A percentile compares a stretch with the other conserved stretches of the same genome.
Evolutionary conservation across 2,888 invertebrate species (phyloP).

Genomic region (Eupeodes latifasciatus): DNA sequence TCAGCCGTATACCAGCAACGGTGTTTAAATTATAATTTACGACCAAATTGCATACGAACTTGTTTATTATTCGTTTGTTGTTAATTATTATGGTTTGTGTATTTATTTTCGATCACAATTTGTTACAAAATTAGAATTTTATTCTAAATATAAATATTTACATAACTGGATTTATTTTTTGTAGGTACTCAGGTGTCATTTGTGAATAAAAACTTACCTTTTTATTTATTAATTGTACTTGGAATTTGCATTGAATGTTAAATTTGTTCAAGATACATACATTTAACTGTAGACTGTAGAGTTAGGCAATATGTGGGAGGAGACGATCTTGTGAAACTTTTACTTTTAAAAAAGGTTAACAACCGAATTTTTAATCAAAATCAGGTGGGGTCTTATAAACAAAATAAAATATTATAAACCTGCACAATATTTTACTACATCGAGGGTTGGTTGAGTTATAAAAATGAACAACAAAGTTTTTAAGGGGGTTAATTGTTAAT

Average conservation of each 20-base stretch:
- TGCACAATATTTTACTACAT: neutral
- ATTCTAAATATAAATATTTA: neutral
- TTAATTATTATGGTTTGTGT: neutral
- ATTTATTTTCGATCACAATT: neutral
- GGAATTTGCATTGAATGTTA: too few species aligned
- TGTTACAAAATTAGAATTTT: slow-evolving; percentile 7
- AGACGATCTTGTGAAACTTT: neutral
- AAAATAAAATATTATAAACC: neutral
- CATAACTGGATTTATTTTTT: slow-evolving; percentile 3
- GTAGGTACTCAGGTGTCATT: too few species aligned
- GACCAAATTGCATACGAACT: slow-evolving; percentile 1
- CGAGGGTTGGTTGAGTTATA: too few species aligned
- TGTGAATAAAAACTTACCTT: neutral
- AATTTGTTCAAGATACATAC: neutral
- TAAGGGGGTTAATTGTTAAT: too few species aligned
- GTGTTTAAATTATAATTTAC: slow-evolving; percentile 27
- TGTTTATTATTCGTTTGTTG: slow-evolving; percentile 13
- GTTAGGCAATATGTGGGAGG: neutral
- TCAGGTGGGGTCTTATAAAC: neutral
- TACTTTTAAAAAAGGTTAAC: neutral
- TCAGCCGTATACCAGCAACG: neutral
- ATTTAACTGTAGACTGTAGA: neutral
- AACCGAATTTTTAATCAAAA: neutral
- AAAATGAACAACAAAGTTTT: too few species aligned
- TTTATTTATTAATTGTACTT: neutral